Evolutionary conservation across 2,888 invertebrate genomes (phyloP).

Genomic region (Campopleginae sp.): DNA sequence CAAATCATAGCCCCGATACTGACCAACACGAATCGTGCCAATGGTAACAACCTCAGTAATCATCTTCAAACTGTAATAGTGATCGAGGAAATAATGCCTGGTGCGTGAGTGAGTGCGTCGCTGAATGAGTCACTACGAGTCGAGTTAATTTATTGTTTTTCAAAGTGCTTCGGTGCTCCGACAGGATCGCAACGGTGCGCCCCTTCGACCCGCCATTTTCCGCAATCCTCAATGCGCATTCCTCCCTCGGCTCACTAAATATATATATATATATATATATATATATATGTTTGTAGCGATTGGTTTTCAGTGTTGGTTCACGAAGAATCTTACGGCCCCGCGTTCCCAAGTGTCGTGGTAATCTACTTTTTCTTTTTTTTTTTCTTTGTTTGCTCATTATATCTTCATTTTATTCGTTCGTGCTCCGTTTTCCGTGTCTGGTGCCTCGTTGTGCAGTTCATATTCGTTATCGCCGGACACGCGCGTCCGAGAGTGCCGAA

Average conservation of each 20-base stretch:
- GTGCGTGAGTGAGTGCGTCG: conserved; percentile 32
- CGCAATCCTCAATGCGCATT: conserved; percentile 1
- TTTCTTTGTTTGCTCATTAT: conserved; percentile 3
- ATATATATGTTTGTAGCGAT: conserved; percentile 28
- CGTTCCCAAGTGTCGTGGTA: conserved; percentile 19
- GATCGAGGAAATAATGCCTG: conserved; percentile 16
- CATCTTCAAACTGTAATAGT: background rate
- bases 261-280: conserved; percentile 31
- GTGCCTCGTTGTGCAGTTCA: conserved; percentile 10
- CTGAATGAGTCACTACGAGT: conserved; percentile 12
- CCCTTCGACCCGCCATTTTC: background rate
- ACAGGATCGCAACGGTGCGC: conserved; percentile 18
- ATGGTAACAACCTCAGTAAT: background rate
- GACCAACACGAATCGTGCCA: conserved; percentile 16
- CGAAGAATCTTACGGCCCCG: conserved; percentile 16
- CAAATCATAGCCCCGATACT: conserved; percentile 6
- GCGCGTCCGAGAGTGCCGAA: conserved; percentile 6
- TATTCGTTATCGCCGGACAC: conserved; percentile 5
- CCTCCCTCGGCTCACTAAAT: background rate
- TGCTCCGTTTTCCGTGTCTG: conserved; percentile 21
- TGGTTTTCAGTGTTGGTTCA: conserved; percentile 9
- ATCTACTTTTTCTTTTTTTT: conserved; percentile 9
- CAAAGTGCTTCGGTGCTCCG: conserved; percentile 15
- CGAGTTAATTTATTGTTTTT: background rate
- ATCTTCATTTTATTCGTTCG: background rate